These are phyloP conservation scores for Zaprionus gabonicus DNA, from an alignment of 1,140 invertebrate genomes.

Conservation along the genomic window DNA sequence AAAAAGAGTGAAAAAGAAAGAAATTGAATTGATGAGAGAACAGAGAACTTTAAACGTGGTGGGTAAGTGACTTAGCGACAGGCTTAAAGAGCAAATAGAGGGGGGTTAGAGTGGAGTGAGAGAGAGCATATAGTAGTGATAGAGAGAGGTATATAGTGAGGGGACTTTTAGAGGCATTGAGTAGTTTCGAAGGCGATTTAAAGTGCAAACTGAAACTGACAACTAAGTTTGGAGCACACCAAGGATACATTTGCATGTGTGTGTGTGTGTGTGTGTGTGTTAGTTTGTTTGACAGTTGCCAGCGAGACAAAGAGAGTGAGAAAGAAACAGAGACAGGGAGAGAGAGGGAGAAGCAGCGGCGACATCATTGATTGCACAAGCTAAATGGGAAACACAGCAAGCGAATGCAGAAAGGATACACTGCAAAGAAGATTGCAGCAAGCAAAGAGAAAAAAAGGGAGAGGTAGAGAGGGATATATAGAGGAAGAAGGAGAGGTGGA, in stretches of 20 bases:
- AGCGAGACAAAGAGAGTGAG: slow-evolving; percentile 34
- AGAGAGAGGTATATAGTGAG: neutral
- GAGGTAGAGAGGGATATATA: neutral
- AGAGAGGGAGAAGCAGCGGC: neutral
- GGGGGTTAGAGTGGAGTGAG: no score
- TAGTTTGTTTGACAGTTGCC: slow-evolving; percentile 12
- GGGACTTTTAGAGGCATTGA: neutral
- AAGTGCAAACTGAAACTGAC: slow-evolving; percentile 63
- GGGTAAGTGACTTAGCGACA: neutral
- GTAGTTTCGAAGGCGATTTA: slow-evolving; percentile 50
- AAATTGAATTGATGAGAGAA: neutral
- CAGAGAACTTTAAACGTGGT: neutral
- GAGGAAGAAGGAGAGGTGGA: neutral
- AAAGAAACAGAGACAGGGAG: neutral
- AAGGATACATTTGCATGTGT: slow-evolving; percentile 31
- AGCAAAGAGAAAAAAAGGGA: neutral
- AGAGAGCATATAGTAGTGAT: neutral
- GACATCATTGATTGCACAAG: slow-evolving; percentile 70
- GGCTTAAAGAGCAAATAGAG: neutral
- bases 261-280: slow-evolving; percentile 10
- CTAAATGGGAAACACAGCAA: slow-evolving; percentile 36
- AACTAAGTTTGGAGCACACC: slow-evolving; percentile 64
- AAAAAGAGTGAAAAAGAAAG: neutral
- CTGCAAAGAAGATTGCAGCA: slow-evolving; percentile 19
- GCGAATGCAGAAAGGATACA: slow-evolving; percentile 3